A percentile compares a stretch with the other conserved stretches of the same genome.
These are phyloP conservation scores for Pangasius mekongensis DNA, from an alignment of 2,797 vertebrate genomes.

Conservation along the genomic window DNA sequence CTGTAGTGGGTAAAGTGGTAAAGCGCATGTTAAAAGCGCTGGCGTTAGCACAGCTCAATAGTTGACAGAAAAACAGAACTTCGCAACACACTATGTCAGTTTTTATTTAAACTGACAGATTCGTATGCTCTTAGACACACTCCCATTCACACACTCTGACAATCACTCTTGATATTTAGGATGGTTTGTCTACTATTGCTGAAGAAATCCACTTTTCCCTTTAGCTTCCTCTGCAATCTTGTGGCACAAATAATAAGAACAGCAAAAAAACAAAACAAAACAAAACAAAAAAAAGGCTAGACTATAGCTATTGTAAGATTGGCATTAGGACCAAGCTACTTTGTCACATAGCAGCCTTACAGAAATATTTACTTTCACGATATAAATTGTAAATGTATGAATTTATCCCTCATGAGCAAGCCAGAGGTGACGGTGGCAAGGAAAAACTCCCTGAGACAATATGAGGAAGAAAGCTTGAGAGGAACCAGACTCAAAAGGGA, in stretches of 20 bases:
- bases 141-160: not conserved
- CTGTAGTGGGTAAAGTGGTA: conserved; percentile 1
- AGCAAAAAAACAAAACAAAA: not conserved
- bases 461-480: too few species aligned
- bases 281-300: not conserved
- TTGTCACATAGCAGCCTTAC: too few species aligned
- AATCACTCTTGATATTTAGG: not conserved
- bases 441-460: too few species aligned
- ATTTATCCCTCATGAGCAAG: too few species aligned
- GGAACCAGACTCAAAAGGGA: too few species aligned
- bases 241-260: not conserved
- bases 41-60: not conserved
- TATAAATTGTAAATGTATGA: too few species aligned
- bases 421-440: too few species aligned
- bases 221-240: not conserved
- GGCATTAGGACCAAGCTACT: not conserved
- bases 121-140: not conserved
- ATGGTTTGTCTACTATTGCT: not conserved
- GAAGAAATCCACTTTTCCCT: not conserved
- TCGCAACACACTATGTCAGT: not conserved
- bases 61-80: not conserved
- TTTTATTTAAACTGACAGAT: conserved; percentile 15
- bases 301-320: not conserved
- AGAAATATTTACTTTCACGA: too few species aligned
- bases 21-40: conserved; percentile 2